Conservation (phyloP, 2,797 vertebrate genomes). For the Crypturellus tataupa region DNA sequence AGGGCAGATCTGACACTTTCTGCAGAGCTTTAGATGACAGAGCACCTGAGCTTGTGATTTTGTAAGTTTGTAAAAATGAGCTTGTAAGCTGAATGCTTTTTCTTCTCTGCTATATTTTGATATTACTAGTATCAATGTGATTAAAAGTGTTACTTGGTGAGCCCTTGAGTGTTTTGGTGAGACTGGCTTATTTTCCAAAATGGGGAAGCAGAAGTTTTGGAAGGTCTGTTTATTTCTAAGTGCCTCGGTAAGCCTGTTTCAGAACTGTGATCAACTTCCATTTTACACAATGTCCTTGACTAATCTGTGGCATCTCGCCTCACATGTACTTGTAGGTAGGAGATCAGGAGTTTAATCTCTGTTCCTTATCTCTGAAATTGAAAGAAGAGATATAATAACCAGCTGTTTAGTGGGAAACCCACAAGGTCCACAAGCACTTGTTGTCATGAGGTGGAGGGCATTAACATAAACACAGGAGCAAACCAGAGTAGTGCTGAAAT, state of each 20-base stretch:
- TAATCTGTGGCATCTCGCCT: neutral
- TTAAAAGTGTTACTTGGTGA: neutral
- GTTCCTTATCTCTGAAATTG: neutral
- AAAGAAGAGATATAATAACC: neutral
- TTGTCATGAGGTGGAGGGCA: neutral
- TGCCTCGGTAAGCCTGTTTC: neutral
- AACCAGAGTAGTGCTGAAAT: neutral
- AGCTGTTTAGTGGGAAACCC: neutral
- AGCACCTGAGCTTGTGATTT: neutral
- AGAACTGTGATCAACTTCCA: neutral
- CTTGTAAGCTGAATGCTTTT: neutral
- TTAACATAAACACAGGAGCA: neutral
- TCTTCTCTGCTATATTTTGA: neutral
- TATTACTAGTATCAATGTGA: neutral
- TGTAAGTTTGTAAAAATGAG: too few species aligned
- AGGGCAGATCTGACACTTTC: neutral
- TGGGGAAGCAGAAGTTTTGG: neutral
- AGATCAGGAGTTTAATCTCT: neutral
- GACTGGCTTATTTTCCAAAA: neutral
- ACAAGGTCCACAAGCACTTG: neutral
- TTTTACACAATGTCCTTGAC: neutral
- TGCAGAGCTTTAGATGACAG: neutral
- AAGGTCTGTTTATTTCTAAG: neutral
- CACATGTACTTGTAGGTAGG: neutral
- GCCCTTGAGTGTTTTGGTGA: neutral